Conservation (phyloP, 2,888 invertebrate species). For the Antheraea yamamai region DNA sequence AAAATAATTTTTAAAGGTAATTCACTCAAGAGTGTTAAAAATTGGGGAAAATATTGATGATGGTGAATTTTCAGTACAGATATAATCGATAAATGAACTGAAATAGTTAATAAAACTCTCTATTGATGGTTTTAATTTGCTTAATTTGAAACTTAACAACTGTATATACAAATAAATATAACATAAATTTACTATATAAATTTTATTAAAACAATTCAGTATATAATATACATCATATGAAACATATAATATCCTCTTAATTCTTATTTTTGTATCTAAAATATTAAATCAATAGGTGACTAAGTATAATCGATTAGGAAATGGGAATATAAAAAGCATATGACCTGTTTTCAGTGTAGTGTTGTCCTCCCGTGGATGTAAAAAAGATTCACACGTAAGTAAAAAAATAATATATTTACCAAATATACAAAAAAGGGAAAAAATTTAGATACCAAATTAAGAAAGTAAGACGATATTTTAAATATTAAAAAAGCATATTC, state of each 20-base stretch:
- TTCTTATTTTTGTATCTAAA: not conserved
- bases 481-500: not conserved
- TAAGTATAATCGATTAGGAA: too few species aligned
- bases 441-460: not conserved
- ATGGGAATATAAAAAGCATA: too few species aligned
- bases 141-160: not conserved
- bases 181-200: not conserved
- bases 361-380: too few species aligned
- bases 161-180: not conserved
- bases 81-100: not conserved
- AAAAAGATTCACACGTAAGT: too few species aligned
- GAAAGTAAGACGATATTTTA: not conserved
- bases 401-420: too few species aligned
- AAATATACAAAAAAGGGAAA: too few species aligned
- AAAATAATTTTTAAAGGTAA: too few species aligned
- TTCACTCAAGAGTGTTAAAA: too few species aligned
- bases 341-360: too few species aligned
- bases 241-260: not conserved
- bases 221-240: not conserved
- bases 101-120: not conserved
- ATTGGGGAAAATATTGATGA: too few species aligned
- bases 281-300: not conserved
- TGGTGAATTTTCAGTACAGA: too few species aligned
- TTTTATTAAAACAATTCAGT: not conserved
- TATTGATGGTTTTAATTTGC: not conserved